A percentile compares a stretch with the other conserved stretches of the same genome.
Evolutionary conservation across 2,888 invertebrate genomes (phyloP).

Genomic region (Danaus chrysippus): DNA sequence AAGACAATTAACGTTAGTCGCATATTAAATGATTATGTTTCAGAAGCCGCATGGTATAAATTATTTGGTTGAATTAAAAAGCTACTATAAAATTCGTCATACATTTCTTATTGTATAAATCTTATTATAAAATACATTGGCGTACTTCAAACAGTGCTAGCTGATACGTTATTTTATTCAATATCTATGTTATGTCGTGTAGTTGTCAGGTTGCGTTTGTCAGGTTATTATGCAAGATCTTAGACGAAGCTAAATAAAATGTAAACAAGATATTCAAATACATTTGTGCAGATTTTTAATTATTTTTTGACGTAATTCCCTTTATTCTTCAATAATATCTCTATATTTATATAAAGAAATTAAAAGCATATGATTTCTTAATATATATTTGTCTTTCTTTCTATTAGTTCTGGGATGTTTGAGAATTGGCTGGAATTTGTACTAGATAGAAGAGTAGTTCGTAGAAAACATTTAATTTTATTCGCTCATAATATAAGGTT

Average conservation of each 20-base stretch:
- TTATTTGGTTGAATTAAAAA: neutral
- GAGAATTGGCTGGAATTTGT: no score
- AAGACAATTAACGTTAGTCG: no score
- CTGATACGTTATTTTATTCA: constrained; percentile 19
- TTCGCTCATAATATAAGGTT: no score
- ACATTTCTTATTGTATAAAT: neutral
- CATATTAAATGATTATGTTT: no score
- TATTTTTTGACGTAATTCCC: neutral
- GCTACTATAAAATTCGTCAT: neutral
- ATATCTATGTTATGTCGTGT: constrained; percentile 11
- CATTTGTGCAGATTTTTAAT: neutral
- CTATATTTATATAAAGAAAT: no score
- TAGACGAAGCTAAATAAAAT: constrained; percentile 4
- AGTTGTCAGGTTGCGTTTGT: constrained; percentile 19
- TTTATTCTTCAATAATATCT: no score
- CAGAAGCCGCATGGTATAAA: no score
- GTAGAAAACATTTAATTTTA: no score
- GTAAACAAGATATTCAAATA: neutral
- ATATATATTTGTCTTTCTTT: no score
- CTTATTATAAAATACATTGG: neutral
- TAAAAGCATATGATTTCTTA: no score
- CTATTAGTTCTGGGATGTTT: no score
- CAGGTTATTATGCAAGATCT: constrained; percentile 27
- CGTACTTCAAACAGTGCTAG: constrained; percentile 10
- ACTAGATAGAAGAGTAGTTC: no score